Percentiles rank a stretch among this genome's conserved stretches.
phyloP scores from a whole-genome alignment of 2,888 invertebrate genomes.

The Synanthedon andrenaeformis region DNA sequence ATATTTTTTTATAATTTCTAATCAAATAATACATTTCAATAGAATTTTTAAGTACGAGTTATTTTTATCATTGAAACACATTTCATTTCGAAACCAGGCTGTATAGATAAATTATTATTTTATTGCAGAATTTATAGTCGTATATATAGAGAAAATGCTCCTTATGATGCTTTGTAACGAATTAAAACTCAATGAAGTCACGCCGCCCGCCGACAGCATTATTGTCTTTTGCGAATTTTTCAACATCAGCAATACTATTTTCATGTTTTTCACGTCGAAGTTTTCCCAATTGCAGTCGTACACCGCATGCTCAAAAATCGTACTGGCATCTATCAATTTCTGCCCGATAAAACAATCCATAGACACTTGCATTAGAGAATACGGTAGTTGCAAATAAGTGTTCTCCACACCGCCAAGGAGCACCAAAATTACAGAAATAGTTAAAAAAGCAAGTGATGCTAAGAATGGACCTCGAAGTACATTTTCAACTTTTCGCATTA shows the following conservation, averaged over 20 bases:
- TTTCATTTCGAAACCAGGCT: no score
- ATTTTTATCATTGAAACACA: no score
- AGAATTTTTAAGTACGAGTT: no score
- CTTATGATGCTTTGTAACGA: constrained; percentile 33
- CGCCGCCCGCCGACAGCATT: constrained; percentile 37
- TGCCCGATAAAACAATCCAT: constrained; percentile 43
- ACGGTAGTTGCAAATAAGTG: constrained; percentile 29
- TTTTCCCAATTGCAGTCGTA: constrained; percentile 45
- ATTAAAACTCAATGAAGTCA: constrained; percentile 26
- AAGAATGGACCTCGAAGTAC: constrained; percentile 24
- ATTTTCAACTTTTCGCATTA: constrained; percentile 18
- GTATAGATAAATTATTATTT: no score
- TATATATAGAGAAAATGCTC: constrained; percentile 38
- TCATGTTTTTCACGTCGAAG: constrained; percentile 33
- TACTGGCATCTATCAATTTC: constrained; percentile 33
- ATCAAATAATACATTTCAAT: no score
- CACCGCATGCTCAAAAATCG: constrained; percentile 28
- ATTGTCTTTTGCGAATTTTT: constrained; percentile 36
- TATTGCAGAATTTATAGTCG: constrained; percentile 12
- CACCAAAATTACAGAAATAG: constrained; percentile 20
- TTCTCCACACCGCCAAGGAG: constrained; percentile 30
- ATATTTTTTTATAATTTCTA: no score
- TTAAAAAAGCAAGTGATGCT: constrained; percentile 21
- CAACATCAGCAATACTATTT: constrained; percentile 32
- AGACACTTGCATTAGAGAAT: constrained; percentile 16